Conservation (phyloP, 2,113 vertebrate genomes). For the Anarrhichthys ocellatus region DNA sequence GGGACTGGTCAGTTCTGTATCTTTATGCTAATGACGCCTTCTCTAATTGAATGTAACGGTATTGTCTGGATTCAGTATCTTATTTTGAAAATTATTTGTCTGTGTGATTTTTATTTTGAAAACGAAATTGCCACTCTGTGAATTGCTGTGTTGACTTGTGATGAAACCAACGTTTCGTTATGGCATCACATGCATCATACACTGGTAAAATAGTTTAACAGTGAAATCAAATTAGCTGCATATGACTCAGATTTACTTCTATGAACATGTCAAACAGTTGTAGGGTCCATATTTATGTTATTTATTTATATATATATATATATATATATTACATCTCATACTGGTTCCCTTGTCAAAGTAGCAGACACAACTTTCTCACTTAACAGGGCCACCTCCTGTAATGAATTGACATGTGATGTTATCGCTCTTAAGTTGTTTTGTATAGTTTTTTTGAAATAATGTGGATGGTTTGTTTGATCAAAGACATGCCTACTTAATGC, state of each 20-base stretch:
- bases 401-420: background rate
- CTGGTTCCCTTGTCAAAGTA: background rate
- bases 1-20: background rate
- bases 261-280: background rate
- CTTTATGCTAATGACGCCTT: background rate
- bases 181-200: background rate
- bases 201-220: background rate
- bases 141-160: background rate
- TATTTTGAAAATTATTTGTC: background rate
- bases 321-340: no score
- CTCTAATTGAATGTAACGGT: background rate
- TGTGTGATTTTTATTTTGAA: no score
- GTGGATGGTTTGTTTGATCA: background rate
- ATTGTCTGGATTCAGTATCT: background rate
- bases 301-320: no score
- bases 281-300: background rate
- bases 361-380: background rate
- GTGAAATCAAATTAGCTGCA: background rate
- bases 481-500: background rate
- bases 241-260: background rate
- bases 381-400: background rate
- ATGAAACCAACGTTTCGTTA: no score
- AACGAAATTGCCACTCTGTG: background rate
- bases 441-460: background rate
- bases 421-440: background rate